A percentile compares a stretch with the other conserved stretches of the same genome.
Evolutionary conservation across 1,140 invertebrate species (phyloP).

Genomic region (Galendromus occidentalis): DNA sequence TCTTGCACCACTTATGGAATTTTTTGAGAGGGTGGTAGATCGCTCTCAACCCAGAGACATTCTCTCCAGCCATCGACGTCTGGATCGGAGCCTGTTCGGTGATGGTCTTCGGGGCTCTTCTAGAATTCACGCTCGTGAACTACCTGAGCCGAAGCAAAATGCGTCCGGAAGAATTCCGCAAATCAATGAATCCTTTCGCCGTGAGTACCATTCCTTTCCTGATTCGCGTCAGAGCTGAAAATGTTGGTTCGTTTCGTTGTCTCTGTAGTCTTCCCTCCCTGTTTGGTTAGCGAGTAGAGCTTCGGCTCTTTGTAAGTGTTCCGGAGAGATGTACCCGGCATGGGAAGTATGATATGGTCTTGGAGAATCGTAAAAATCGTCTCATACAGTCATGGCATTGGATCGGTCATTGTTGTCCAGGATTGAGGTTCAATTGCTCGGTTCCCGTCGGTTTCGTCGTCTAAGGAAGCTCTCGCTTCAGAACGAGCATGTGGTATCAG

Average conservation of each 20-base stretch:
- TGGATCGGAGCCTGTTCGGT: conserved; percentile 26
- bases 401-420: too few species aligned
- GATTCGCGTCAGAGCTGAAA: too few species aligned
- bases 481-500: too few species aligned
- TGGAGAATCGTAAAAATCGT: background rate
- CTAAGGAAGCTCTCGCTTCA: too few species aligned
- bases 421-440: too few species aligned
- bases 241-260: too few species aligned
- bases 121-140: conserved; percentile 29
- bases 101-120: conserved; percentile 26
- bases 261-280: too few species aligned
- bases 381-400: too few species aligned
- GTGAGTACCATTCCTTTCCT: background rate
- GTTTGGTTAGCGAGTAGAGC: too few species aligned
- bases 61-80: conserved; percentile 23
- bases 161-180: conserved; percentile 13
- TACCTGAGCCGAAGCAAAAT: conserved; percentile 18
- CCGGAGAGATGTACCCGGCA: background rate
- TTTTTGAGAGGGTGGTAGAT: background rate
- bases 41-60: background rate
- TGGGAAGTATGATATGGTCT: background rate
- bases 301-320: too few species aligned
- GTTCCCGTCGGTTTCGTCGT: too few species aligned
- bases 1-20: background rate
- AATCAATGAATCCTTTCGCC: background rate